phyloP scores from a whole-genome alignment of 2,888 invertebrate species.

The Argynnis bischoffii region DNA sequence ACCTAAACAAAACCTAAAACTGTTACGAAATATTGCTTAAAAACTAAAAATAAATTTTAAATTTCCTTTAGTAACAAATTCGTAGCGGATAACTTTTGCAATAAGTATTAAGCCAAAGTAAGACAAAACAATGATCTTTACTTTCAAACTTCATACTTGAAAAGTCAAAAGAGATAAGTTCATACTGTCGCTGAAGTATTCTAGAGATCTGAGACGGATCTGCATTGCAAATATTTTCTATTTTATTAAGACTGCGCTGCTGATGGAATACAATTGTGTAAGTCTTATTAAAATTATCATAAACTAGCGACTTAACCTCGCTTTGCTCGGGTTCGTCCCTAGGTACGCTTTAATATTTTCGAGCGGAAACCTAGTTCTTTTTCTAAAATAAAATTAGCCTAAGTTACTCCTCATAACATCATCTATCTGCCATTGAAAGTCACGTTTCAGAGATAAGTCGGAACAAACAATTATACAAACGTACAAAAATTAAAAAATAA shows the following conservation, averaged over 20 bases:
- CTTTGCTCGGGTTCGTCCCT: too few species aligned
- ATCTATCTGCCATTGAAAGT: too few species aligned
- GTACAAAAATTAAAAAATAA: too few species aligned
- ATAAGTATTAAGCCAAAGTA: conserved; percentile 18
- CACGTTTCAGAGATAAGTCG: too few species aligned
- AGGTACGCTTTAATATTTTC: too few species aligned
- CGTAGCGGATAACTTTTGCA: conserved; percentile 3
- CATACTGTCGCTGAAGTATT: conserved; percentile 51
- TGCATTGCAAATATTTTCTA: conserved; percentile 72
- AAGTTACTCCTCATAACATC: too few species aligned
- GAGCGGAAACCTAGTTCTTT: too few species aligned
- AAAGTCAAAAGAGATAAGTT: conserved; percentile 31
- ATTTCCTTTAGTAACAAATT: conserved; percentile 5
- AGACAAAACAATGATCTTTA: conserved; percentile 17
- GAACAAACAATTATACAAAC: too few species aligned
- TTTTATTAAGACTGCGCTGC: conserved; percentile 73
- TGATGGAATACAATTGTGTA: conserved; percentile 60
- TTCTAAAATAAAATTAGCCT: too few species aligned
- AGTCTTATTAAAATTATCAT: conserved; percentile 2
- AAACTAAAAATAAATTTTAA: conserved; percentile 1
- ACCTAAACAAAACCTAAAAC: too few species aligned
- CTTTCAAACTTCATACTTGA: conserved; percentile 20
- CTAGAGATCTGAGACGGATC: conserved; percentile 55
- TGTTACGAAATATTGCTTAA: too few species aligned
- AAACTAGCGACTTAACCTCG: background rate